These are phyloP conservation scores for Drosophila navojoa DNA, from an alignment of 1,140 invertebrate genomes.

Conservation along the genomic window DNA sequence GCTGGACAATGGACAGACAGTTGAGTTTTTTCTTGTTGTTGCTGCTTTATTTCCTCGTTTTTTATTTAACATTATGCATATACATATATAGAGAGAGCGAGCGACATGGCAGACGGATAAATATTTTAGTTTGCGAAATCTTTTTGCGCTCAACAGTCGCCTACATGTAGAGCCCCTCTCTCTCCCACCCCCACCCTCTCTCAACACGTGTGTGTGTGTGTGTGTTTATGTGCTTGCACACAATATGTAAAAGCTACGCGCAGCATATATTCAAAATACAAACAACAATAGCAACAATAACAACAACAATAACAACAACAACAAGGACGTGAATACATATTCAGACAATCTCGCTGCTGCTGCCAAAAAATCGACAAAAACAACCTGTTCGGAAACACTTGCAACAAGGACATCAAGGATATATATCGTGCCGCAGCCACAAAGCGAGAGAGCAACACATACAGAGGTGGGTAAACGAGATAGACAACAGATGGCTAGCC, in stretches of 20 bases:
- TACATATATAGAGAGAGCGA: slow-evolving; percentile 13
- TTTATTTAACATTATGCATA: slow-evolving; percentile 1
- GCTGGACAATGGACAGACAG: slow-evolving; percentile 39
- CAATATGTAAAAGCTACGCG: slow-evolving; percentile 80
- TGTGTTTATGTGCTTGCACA: slow-evolving; percentile 37
- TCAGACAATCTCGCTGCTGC: slow-evolving; percentile 73
- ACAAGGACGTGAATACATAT: slow-evolving; percentile 70
- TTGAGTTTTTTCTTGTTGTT: neutral
- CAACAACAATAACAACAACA: slow-evolving; percentile 43
- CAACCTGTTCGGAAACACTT: slow-evolving; percentile 83
- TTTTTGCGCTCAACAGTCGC: slow-evolving; percentile 71
- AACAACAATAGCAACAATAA: slow-evolving; percentile 46
- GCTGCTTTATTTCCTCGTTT: neutral
- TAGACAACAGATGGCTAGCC: slow-evolving; percentile 43
- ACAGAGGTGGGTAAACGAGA: slow-evolving; percentile 41
- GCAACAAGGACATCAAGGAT: slow-evolving; percentile 76
- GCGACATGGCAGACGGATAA: slow-evolving; percentile 61
- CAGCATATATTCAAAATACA: slow-evolving; percentile 77
- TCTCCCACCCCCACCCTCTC: too few species aligned
- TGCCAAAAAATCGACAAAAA: slow-evolving; percentile 83
- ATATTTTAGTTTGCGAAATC: slow-evolving; percentile 71
- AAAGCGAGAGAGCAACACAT: slow-evolving; percentile 21
- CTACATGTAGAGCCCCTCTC: slow-evolving; percentile 6
- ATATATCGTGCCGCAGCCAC: slow-evolving; percentile 29
- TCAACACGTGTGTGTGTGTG: slow-evolving; percentile 16